Conservation (phyloP, 2,797 vertebrate genomes). For the Eulemur coronatus region DNA sequence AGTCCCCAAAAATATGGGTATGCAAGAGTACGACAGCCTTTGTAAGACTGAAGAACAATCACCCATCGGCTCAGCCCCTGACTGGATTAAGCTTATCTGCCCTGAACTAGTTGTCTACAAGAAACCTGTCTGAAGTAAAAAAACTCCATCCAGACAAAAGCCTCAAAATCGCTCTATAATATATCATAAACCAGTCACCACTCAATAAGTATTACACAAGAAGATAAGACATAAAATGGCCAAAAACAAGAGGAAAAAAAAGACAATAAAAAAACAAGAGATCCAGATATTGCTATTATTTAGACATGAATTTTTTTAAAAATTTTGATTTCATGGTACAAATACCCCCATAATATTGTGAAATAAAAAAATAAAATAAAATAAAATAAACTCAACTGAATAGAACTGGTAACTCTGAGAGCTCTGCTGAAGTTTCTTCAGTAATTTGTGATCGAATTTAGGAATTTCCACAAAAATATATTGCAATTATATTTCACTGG, state of each 20-base stretch:
- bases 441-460: not conserved
- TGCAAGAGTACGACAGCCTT: not conserved
- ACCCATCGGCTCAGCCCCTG: not conserved
- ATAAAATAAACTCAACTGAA: not conserved
- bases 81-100: not conserved
- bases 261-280: not conserved
- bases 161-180: not conserved
- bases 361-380: no score
- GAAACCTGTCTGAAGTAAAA: not conserved
- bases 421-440: not conserved
- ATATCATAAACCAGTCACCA: not conserved
- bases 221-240: not conserved
- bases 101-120: not conserved
- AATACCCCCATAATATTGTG: no score
- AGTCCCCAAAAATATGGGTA: not conserved
- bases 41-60: not conserved
- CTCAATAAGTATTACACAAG: not conserved
- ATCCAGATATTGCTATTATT: not conserved
- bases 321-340: no score
- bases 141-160: not conserved
- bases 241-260: not conserved
- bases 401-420: not conserved
- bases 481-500: not conserved
- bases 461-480: not conserved
- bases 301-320: not conserved